phyloP scores from a whole-genome alignment of 2,113 vertebrate species.

The Oophaga pumilio region DNA sequence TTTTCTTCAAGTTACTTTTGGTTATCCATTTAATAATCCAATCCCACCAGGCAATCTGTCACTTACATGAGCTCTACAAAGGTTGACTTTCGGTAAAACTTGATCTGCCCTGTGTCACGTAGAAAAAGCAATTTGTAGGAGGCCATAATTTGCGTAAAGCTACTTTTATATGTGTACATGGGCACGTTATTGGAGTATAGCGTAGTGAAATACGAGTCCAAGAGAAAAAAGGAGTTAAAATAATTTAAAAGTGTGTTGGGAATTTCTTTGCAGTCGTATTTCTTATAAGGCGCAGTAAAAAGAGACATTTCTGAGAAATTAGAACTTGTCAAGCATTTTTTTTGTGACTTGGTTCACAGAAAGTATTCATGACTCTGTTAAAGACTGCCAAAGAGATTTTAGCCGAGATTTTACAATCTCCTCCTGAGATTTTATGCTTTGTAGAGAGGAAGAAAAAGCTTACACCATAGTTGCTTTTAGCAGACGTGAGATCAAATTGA shows the following conservation, averaged over 20 bases:
- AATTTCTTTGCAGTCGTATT: slow-evolving; percentile 17
- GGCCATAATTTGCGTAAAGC: slow-evolving; percentile 5
- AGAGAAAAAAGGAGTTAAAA: background rate
- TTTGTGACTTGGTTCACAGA: slow-evolving; percentile 18
- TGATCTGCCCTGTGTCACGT: background rate
- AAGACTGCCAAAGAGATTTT: slow-evolving; percentile 22
- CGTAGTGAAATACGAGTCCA: background rate
- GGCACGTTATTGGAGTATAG: background rate
- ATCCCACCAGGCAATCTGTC: background rate
- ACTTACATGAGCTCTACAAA: background rate
- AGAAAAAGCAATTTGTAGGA: background rate
- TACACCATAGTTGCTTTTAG: background rate
- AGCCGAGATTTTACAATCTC: slow-evolving; percentile 26
- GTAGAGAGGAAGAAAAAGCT: slow-evolving; percentile 26
- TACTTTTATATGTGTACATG: background rate
- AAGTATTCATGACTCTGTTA: slow-evolving; percentile 40
- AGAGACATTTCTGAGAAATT: slow-evolving; percentile 24
- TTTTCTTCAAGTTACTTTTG: background rate
- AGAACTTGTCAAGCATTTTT: slow-evolving; percentile 19
- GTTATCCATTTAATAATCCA: background rate
- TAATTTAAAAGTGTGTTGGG: slow-evolving; percentile 12
- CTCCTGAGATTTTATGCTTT: slow-evolving; percentile 33
- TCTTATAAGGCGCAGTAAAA: slow-evolving; percentile 19
- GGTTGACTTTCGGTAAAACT: background rate
- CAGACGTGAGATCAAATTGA: slow-evolving; percentile 23